Evolutionary conservation across 2,113 vertebrate species (phyloP).

Genomic region (Ptilonorhynchus violaceus): DNA sequence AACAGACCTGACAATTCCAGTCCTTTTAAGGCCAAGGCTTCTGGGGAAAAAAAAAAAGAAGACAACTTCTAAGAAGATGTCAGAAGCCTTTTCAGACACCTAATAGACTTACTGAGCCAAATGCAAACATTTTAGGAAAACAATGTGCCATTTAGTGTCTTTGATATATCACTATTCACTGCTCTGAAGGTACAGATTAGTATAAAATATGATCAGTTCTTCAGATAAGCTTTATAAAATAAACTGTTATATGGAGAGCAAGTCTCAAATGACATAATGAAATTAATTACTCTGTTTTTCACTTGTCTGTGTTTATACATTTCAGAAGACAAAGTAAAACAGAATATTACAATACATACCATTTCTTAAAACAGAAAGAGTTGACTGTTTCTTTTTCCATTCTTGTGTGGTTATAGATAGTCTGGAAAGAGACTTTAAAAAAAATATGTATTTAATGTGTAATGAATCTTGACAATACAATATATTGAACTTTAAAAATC

Average conservation of each 20-base stretch:
- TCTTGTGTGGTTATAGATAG: neutral
- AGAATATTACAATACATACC: neutral
- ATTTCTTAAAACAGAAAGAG: neutral
- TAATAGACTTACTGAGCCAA: neutral
- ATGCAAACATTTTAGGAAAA: neutral
- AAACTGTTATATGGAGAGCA: neutral
- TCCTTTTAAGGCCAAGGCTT: neutral
- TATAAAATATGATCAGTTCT: neutral
- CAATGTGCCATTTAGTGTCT: neutral
- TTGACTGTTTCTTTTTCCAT: neutral
- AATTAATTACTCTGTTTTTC: neutral
- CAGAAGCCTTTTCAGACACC: neutral
- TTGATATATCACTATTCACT: neutral
- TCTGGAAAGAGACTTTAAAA: neutral
- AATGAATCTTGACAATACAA: neutral
- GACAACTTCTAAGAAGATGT: neutral
- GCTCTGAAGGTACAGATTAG: neutral
- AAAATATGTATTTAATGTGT: neutral
- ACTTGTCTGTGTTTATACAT: neutral
- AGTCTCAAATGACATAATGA: neutral
- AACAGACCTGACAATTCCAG: neutral
- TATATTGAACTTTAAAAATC: neutral
- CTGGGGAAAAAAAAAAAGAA: neutral
- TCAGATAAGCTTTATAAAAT: neutral
- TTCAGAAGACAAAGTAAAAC: neutral